Conservation (phyloP, 2,888 invertebrate species). For the Drosophila affinis region DNA sequence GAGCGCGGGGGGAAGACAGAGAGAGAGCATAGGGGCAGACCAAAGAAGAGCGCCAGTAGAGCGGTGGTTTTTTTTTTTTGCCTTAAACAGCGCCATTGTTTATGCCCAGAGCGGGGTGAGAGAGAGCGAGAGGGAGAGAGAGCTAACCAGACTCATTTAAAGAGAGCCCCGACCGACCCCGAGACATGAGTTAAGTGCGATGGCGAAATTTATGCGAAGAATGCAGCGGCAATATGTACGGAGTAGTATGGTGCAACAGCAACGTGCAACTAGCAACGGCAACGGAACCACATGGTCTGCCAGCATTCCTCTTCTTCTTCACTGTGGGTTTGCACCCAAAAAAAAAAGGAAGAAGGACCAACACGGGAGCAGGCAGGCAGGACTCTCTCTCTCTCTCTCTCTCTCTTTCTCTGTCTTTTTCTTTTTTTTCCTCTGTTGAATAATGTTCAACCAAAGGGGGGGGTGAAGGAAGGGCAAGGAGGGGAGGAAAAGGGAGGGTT, state of each 20-base stretch:
- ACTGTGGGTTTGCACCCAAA: slow-evolving; percentile 35
- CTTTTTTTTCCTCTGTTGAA: slow-evolving; percentile 39
- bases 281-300: slow-evolving; percentile 50
- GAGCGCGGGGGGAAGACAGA: slow-evolving; percentile 20
- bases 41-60: not conserved
- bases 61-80: slow-evolving; percentile 45
- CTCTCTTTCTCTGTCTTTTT: no score
- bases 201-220: slow-evolving; percentile 78
- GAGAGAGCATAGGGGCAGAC: not conserved
- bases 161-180: slow-evolving; percentile 44
- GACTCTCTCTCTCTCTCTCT: slow-evolving; percentile 3
- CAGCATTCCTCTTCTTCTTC: slow-evolving; percentile 40
- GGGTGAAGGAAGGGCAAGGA: no score
- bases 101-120: slow-evolving; percentile 28
- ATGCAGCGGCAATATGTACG: slow-evolving; percentile 75
- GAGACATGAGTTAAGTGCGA: slow-evolving; percentile 75
- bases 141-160: slow-evolving; percentile 68
- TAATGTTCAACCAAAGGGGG: slow-evolving; percentile 36
- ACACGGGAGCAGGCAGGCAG: slow-evolving; percentile 23
- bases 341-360: slow-evolving; percentile 45
- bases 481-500: not conserved
- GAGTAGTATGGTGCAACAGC: slow-evolving; percentile 42
- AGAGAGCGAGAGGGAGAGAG: not conserved
- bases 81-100: slow-evolving; percentile 67
- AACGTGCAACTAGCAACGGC: slow-evolving; percentile 24